Evolutionary conservation across 1,140 invertebrate genomes (phyloP), one percentile per base, ranked within the genome.

Genomic region (Lasioglossum albipes): DNA sequence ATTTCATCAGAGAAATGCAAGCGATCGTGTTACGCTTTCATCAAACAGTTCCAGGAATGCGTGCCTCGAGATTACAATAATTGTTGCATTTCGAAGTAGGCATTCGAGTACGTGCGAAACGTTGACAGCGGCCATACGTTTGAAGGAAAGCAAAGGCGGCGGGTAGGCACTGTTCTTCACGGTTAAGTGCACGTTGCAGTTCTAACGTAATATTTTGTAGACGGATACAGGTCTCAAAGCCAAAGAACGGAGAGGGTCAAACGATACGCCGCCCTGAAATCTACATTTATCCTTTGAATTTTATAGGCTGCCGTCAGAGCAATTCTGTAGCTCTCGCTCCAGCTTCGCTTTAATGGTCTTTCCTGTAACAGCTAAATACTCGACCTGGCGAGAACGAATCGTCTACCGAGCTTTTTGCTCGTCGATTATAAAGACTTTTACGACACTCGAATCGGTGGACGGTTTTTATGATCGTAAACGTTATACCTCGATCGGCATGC

Each of bases 371-470:
- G 89, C 90, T 91, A 91, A 83, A 91, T 91, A 90, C 89, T 85
- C 84, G 79, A 88, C 84, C 86, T 89, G 88, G 90, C 75, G 79
- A 18, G 83, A 82, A 71, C 73, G 80, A 65, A 86, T 86, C 84
- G 76, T 83, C 84, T 52, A 64, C 69, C 31, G 70, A 76, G 69
- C 82, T 84, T 88, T 89, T 91, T 87, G 82, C 85, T 83, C 90
- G 90, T 91, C 91, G 90, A 91, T 92, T 88, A 89, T 89, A 90
- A 91, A 91, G 89, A 88, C 82, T 91, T 92, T 91, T 91, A 91
- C 90, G 90, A 92, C 90, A 89, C 87, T 87, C 87, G 61, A 57
- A 77, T 66, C 81, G 45, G 77, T 83, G 67, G 84, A 83, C 78
- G 85, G 85, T 84, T 84, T 84, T 88, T 84, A 86, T 86, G 87